A percentile compares a stretch with the other conserved stretches of the same genome.
These are phyloP conservation scores for Lepisosteus osseus DNA, from an alignment of 2,113 vertebrate species.

Conservation along the genomic window DNA sequence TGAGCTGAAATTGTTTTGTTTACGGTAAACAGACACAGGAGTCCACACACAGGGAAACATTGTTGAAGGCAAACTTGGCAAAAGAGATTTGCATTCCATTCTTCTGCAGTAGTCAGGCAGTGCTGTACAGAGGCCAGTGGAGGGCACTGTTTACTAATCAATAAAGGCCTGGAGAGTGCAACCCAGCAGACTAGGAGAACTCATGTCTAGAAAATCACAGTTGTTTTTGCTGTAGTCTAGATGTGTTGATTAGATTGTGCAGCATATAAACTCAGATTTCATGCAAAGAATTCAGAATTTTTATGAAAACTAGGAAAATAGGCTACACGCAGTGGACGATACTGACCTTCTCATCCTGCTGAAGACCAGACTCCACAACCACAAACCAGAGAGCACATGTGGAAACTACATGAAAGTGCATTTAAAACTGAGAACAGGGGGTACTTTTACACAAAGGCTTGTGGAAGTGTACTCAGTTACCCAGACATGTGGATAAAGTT, in stretches of 20 bases:
- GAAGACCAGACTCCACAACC: no score
- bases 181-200: neutral
- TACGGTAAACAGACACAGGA: neutral
- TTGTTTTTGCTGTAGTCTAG: neutral
- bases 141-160: conserved; percentile 38
- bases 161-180: neutral
- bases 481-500: no score
- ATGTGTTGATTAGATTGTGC: neutral
- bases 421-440: no score
- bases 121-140: conserved; percentile 21
- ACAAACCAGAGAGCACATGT: no score
- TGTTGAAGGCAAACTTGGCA: no score
- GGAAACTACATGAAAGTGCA: no score
- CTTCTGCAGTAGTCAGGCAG: neutral
- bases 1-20: neutral
- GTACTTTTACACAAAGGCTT: no score
- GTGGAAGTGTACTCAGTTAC: no score
- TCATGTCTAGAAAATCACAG: neutral
- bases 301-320: neutral
- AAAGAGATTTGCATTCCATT: neutral
- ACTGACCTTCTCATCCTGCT: conserved; percentile 3
- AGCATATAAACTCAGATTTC: no score
- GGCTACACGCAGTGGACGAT: neutral
- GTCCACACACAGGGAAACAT: no score
- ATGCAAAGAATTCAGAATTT: neutral